These are phyloP conservation scores for Pheucticus melanocephalus DNA, from an alignment of 2,113 vertebrate genomes.

Conservation along the genomic window DNA sequence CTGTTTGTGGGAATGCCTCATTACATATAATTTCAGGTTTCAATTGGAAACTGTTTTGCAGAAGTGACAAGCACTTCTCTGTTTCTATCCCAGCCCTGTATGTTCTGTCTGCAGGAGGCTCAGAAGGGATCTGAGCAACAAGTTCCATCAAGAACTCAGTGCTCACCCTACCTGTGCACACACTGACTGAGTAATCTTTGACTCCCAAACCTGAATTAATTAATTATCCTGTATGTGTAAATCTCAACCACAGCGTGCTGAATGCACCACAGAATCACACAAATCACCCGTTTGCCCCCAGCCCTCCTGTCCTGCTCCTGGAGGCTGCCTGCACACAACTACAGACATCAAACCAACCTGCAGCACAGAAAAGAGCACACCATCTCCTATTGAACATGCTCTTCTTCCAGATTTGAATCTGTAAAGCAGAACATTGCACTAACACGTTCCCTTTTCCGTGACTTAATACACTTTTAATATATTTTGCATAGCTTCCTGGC, in stretches of 20 bases:
- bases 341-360: background rate
- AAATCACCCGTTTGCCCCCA: background rate
- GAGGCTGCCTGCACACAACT: background rate
- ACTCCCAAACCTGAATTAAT: slow-evolving; percentile 26
- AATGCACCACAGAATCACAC: background rate
- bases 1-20: background rate
- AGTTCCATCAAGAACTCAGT: background rate
- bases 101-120: background rate
- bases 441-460: background rate
- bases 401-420: background rate
- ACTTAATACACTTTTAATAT: background rate
- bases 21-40: slow-evolving; percentile 44
- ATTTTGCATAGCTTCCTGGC: background rate
- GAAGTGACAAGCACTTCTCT: slow-evolving; percentile 14
- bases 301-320: background rate
- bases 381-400: background rate
- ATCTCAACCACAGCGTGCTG: background rate
- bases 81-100: background rate
- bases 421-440: background rate
- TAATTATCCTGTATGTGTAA: background rate
- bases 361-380: background rate
- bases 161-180: background rate
- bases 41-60: background rate
- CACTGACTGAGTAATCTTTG: background rate
- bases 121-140: background rate